Evolutionary conservation across 2,113 vertebrate species (phyloP).

Genomic region (Sceloporus tristichus): DNA sequence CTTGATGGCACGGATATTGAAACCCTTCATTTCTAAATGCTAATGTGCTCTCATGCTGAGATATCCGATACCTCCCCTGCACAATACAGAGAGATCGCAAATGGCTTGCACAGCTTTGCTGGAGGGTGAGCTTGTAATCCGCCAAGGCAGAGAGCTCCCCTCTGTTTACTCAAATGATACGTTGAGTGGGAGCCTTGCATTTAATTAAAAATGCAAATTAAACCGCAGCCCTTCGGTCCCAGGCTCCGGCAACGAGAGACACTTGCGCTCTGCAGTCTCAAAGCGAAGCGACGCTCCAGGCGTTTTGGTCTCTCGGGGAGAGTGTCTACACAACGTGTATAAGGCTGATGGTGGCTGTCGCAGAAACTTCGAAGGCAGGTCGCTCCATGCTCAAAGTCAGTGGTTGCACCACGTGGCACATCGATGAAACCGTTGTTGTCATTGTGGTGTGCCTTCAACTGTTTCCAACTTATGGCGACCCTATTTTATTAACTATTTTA

Average conservation of each 20-base stretch:
- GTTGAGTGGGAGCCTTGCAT: neutral
- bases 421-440: too few relatives aligned
- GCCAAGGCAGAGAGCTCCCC: neutral
- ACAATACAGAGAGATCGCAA: neutral
- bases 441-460: too few relatives aligned
- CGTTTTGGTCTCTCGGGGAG: neutral
- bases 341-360: neutral
- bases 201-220: slow-evolving; percentile 25
- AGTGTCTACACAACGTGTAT: neutral
- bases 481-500: too few relatives aligned
- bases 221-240: neutral
- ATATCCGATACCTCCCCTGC: neutral
- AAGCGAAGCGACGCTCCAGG: neutral
- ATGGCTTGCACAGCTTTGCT: neutral
- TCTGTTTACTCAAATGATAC: neutral
- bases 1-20: too few relatives aligned
- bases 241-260: neutral
- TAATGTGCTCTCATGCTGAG: neutral
- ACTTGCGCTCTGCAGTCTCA: neutral
- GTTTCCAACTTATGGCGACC: too few relatives aligned
- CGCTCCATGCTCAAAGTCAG: neutral
- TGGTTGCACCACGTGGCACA: neutral
- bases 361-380: too few relatives aligned
- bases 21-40: neutral
- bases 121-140: neutral